A percentile compares a stretch with the other conserved stretches of the same genome.
These are phyloP conservation scores for Gymnopithys bicolor DNA, from an alignment of 2,797 vertebrate genomes.

Conservation along the genomic window DNA sequence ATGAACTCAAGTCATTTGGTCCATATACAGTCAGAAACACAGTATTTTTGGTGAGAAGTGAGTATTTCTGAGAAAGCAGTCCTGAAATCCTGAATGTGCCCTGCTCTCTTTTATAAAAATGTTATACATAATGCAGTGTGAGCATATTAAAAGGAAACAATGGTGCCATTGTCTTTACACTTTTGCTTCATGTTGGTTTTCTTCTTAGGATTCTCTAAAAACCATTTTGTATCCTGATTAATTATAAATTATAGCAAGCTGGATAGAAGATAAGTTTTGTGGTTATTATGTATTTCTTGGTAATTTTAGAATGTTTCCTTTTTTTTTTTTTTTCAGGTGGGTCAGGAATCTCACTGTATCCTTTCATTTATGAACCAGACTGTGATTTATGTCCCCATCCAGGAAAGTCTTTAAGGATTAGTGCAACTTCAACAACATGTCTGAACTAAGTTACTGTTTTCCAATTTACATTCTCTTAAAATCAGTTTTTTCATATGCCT, in stretches of 20 bases:
- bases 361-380: not conserved
- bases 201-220: not conserved
- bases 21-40: fast-evolving
- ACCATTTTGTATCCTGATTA: not conserved
- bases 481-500: not conserved
- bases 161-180: not conserved
- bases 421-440: not conserved
- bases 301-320: not conserved
- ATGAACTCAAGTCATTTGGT: not conserved
- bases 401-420: not conserved
- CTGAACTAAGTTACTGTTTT: not conserved
- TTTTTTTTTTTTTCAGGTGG: not conserved
- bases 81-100: not conserved
- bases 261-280: not conserved
- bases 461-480: not conserved
- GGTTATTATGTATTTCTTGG: not conserved
- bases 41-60: not conserved
- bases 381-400: not conserved
- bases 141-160: not conserved
- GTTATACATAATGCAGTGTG: not conserved
- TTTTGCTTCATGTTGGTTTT: not conserved
- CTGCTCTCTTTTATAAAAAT: not conserved
- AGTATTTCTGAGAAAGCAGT: not conserved
- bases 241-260: not conserved
- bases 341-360: not conserved